Conservation (phyloP, 2,888 invertebrate species). For the Dasysyrphus tricinctus region DNA sequence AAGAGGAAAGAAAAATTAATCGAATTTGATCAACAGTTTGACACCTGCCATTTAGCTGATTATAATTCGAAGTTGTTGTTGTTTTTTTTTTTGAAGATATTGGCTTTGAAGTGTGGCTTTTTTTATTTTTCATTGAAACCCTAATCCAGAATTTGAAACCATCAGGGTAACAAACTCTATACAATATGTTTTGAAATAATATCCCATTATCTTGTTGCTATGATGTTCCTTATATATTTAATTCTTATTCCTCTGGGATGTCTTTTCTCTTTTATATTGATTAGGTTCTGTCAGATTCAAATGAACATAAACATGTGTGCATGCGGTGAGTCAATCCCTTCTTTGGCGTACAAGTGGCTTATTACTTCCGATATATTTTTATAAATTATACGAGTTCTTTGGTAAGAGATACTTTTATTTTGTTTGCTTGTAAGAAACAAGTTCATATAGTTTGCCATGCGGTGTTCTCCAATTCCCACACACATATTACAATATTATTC, state of each 20-base stretch:
- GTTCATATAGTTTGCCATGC: slow-evolving; percentile 27
- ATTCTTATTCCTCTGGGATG: neutral
- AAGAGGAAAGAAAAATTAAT: slow-evolving; percentile 4
- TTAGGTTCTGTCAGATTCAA: slow-evolving; percentile 4
- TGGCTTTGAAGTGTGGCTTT: neutral
- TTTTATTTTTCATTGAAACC: neutral
- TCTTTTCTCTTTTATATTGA: neutral
- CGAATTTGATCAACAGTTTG: slow-evolving; percentile 29
- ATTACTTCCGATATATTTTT: slow-evolving; percentile 48
- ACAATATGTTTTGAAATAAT: neutral
- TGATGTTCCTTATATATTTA: neutral
- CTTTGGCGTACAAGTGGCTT: slow-evolving; percentile 44
- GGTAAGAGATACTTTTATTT: slow-evolving; percentile 12
- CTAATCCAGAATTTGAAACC: neutral
- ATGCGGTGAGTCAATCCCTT: slow-evolving; percentile 33
- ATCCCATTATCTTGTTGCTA: neutral
- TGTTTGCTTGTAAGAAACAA: neutral
- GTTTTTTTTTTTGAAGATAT: neutral
- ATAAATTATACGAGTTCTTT: slow-evolving; percentile 19
- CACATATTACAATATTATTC: slow-evolving; percentile 32
- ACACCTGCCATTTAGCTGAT: slow-evolving; percentile 31
- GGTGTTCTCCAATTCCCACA: slow-evolving; percentile 61
- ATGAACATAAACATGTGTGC: slow-evolving; percentile 52
- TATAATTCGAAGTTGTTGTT: neutral
- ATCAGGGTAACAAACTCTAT: neutral